Evolutionary conservation across 1,140 invertebrate genomes (phyloP).

Genomic region (Drosophila insularis): DNA sequence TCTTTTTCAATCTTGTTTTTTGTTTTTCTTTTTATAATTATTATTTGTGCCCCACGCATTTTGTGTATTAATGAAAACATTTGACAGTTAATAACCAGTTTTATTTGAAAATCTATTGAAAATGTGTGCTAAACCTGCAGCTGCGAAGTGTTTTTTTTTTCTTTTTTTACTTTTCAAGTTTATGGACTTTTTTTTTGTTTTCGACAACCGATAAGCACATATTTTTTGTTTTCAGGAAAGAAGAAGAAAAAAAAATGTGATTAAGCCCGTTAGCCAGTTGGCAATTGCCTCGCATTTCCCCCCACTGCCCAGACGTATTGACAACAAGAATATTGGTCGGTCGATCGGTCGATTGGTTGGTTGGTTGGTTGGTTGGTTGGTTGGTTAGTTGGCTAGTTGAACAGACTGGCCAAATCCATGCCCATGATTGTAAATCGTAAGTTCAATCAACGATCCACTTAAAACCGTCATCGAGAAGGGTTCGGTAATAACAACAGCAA

Average conservation of each 20-base stretch:
- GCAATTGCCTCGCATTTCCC: neutral
- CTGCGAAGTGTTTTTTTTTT: neutral
- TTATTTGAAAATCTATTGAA: slow-evolving; percentile 7
- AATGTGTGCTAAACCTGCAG: slow-evolving; percentile 9
- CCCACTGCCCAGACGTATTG: neutral
- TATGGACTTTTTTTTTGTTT: neutral
- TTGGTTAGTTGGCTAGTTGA: too few species aligned
- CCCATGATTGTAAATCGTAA: slow-evolving; percentile 2
- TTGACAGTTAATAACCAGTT: slow-evolving; percentile 24
- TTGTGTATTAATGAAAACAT: slow-evolving; percentile 47
- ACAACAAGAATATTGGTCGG: neutral
- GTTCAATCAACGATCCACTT: neutral
- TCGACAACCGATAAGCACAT: neutral
- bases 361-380: neutral
- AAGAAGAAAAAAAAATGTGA: neutral
- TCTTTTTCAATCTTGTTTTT: slow-evolving; percentile 34
- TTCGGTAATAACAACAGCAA: neutral
- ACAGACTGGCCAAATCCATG: neutral
- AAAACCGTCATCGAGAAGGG: neutral
- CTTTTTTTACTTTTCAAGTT: slow-evolving; percentile 5
- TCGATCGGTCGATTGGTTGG: neutral
- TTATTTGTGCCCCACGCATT: slow-evolving; percentile 38
- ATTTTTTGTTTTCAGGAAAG: neutral
- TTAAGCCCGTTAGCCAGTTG: neutral
- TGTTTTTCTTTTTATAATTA: slow-evolving; percentile 11